Evolutionary conservation across 2,797 vertebrate genomes (phyloP), one percentile per base, ranked within the genome.

Genomic region (Loriculus beryllinus): DNA sequence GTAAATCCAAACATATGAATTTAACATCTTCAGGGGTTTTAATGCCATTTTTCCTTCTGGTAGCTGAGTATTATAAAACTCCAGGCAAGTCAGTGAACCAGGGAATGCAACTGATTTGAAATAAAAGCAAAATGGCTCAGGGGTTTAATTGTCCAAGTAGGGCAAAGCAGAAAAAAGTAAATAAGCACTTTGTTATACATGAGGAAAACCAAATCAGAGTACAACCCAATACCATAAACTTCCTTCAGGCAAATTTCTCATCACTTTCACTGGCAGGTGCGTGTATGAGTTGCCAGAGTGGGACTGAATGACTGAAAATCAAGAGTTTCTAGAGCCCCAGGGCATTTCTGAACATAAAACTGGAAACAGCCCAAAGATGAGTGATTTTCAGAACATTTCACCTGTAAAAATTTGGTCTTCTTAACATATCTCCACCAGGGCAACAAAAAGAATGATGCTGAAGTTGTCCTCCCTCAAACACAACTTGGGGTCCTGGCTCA

Each of bases 111-210:
- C 60, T 93, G 71, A 82, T 88, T 77, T 79, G 79, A 96, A 95
- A 94, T 86, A 96, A 94, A 95, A 96, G 43, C 82, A 93, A 83
- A 94, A 95, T 94, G 69, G 93, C 95, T 94, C 86, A 91, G 57
- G 79, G 92, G 86, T 91, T 96, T 95, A 96, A 95, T 96, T 95
- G 91, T 83, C 84, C 91, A 81, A 86, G 65, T 69, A 72, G 49
- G 54, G 84, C 12, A 87, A 91, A 90, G 65, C 31, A 33, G 18
- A 72, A 72, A 77, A 94, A 92, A 80, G 88, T 86, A 92, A 85
- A 85, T 93, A 94, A 93, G 69, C 40, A 81, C 48, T 95, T 83
- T 93, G 84, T 92, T 92, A 90, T 80, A 92, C 54, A 86, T 76
- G 89, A 89, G 79, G 84, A 91, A 95, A 95, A 96, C 8, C 59